These are phyloP conservation scores for Campoplex capitator DNA, from an alignment of 2,888 invertebrate genomes.

Conservation along the genomic window DNA sequence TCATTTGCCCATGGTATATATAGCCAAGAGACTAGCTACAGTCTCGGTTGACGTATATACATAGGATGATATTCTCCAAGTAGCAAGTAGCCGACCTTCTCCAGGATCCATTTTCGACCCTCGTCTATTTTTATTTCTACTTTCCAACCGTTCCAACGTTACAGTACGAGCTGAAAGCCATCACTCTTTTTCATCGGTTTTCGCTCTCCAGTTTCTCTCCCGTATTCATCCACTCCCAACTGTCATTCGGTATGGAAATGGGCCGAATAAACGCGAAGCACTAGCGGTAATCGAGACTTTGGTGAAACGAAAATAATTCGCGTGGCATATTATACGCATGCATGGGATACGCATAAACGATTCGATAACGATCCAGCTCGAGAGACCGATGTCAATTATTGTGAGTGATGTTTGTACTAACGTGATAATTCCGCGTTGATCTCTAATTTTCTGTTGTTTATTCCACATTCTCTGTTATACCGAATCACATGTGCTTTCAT, in stretches of 20 bases:
- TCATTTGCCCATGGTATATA: constrained; percentile 17
- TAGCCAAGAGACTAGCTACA: too few relatives aligned
- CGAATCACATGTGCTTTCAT: background rate
- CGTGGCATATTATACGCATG: constrained; percentile 15
- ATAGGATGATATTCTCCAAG: constrained; percentile 26
- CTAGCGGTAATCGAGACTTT: constrained; percentile 48
- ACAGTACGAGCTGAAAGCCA: constrained; percentile 43
- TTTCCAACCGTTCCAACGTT: constrained; percentile 62
- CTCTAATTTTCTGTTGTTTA: constrained; percentile 8
- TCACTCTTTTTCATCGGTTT: constrained; percentile 57
- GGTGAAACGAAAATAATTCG: constrained; percentile 24
- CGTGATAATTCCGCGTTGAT: constrained; percentile 6
- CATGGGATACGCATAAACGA: background rate
- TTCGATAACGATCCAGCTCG: background rate
- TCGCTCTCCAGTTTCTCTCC: constrained; percentile 38
- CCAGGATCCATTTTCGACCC: constrained; percentile 54
- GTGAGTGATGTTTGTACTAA: constrained; percentile 10
- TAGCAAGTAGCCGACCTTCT: constrained; percentile 36
- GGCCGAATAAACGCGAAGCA: constrained; percentile 58
- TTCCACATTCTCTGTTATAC: background rate
- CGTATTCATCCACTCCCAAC: constrained; percentile 12
- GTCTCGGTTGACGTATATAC: constrained; percentile 16
- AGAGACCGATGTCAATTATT: constrained; percentile 24
- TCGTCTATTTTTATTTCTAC: constrained; percentile 66
- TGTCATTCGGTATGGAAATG: constrained; percentile 51